These are phyloP conservation scores for Procambarus virginalis DNA, from an alignment of 1,140 invertebrate genomes.

Conservation along the genomic window DNA sequence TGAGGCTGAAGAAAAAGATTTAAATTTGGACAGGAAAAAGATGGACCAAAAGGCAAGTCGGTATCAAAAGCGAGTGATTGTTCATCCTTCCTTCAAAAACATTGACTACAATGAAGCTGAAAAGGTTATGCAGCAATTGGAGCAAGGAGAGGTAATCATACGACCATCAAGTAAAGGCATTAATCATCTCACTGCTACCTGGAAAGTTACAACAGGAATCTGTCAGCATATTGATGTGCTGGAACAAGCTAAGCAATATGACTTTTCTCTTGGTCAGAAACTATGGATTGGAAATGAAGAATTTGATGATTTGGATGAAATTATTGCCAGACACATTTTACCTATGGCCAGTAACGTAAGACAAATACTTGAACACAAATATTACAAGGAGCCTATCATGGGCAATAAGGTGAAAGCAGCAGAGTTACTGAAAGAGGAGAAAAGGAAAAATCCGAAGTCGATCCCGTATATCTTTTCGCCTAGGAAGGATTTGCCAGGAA, in stretches of 20 bases:
- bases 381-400: slow-evolving; percentile 71
- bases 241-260: slow-evolving; percentile 79
- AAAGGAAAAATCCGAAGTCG: slow-evolving; percentile 87
- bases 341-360: slow-evolving; percentile 95
- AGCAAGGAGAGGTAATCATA: too few relatives aligned
- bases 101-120: too few relatives aligned
- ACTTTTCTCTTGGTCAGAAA: slow-evolving; percentile 92
- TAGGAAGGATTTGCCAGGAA: slow-evolving; percentile 89
- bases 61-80: too few relatives aligned
- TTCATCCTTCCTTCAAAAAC: too few relatives aligned
- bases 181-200: too few relatives aligned
- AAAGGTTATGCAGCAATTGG: too few relatives aligned
- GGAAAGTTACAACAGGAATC: too few relatives aligned
- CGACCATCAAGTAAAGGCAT: too few relatives aligned
- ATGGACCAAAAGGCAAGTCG: slow-evolving; percentile 81
- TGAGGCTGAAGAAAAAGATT: slow-evolving; percentile 88
- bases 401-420: slow-evolving; percentile 85
- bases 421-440: slow-evolving; percentile 89
- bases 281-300: slow-evolving; percentile 92
- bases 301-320: slow-evolving; percentile 99
- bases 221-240: slow-evolving; percentile 72
- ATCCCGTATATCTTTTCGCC: slow-evolving; percentile 92
- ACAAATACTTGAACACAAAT: slow-evolving; percentile 91
- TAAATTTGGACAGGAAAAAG: slow-evolving; percentile 85
- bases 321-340: slow-evolving; percentile 95